A percentile compares a stretch with the other conserved stretches of the same genome.
These are phyloP conservation scores for Crocuta crocuta DNA, from an alignment of 2,113 vertebrate species.

Conservation along the genomic window DNA sequence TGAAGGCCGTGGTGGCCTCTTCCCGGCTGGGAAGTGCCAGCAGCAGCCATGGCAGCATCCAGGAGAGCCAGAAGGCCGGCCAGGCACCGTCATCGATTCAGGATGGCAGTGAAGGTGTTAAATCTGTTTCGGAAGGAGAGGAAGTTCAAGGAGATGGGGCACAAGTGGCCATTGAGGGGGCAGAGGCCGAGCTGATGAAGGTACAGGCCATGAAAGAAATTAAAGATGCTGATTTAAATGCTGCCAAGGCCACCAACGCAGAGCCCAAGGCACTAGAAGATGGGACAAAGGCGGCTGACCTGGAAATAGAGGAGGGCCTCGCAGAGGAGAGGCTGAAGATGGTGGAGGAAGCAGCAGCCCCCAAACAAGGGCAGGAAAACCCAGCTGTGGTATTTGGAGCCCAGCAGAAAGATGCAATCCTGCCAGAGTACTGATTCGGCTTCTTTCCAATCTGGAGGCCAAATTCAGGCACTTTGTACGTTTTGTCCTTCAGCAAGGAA, in stretches of 20 bases:
- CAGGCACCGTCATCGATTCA: conserved; percentile 69
- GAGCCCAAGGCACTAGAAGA: not conserved
- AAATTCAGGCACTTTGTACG: conserved; percentile 74
- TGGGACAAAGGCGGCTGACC: not conserved
- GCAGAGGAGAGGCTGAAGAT: conserved; percentile 14
- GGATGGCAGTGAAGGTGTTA: not conserved
- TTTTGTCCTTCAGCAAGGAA: conserved; percentile 83
- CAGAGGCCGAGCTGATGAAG: not conserved
- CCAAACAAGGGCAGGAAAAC: conserved; percentile 71
- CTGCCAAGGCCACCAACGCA: not conserved
- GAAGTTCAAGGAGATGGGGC: not conserved
- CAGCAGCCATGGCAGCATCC: conserved; percentile 78
- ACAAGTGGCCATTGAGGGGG: not conserved
- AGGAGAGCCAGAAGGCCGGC: conserved; percentile 85
- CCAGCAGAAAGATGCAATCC: conserved; percentile 37
- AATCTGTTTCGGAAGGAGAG: not conserved
- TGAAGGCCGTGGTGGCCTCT: conserved; percentile 94
- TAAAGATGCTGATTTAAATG: not conserved
- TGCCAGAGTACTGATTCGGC: conserved; percentile 83
- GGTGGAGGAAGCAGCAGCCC: not conserved
- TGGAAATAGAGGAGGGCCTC: not conserved
- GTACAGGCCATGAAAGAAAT: not conserved
- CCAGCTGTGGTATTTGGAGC: conserved; percentile 49
- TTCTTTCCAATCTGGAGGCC: conserved; percentile 32
- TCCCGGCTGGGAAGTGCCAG: conserved; percentile 90